Percentiles rank a stretch among this genome's conserved stretches.
Evolutionary conservation across 2,797 vertebrate species (phyloP).

Genomic region (Danio kyathit): DNA sequence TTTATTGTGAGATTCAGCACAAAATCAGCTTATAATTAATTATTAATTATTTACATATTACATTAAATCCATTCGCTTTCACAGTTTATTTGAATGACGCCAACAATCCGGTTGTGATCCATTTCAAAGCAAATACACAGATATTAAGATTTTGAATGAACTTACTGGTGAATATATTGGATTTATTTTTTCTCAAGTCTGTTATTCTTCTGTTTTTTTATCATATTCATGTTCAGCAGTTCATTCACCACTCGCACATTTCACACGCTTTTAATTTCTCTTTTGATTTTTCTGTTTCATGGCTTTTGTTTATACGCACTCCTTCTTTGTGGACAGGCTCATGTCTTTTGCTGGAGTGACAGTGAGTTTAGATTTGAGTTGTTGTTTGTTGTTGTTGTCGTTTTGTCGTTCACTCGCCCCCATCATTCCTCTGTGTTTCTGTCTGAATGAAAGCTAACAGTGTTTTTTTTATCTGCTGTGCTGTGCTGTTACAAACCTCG

Average conservation of each 20-base stretch:
- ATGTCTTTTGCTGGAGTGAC: slow-evolving; percentile 82
- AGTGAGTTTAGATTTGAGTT: slow-evolving; percentile 85
- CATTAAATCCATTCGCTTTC: neutral
- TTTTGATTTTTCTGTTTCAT: slow-evolving; percentile 48
- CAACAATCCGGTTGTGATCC: neutral
- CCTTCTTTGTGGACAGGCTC: slow-evolving; percentile 82
- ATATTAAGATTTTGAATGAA: no score
- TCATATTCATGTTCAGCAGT: slow-evolving; percentile 32
- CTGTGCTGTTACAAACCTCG: slow-evolving; percentile 27
- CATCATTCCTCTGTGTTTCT: slow-evolving; percentile 53
- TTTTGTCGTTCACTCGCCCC: slow-evolving; percentile 25
- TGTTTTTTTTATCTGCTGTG: slow-evolving; percentile 12
- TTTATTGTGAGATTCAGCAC: no score
- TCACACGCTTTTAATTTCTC: slow-evolving; percentile 66
- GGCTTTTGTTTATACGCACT: slow-evolving; percentile 70
- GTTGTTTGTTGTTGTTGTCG: slow-evolving; percentile 60
- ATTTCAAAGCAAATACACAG: neutral
- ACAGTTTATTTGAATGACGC: no score
- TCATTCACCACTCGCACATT: slow-evolving; percentile 30
- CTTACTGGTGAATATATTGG: no score
- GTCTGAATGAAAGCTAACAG: slow-evolving; percentile 26
- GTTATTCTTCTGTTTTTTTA: slow-evolving; percentile 9
- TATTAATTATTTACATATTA: neutral
- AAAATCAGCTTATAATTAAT: no score
- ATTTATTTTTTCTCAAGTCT: slow-evolving; percentile 10